Conservation (phyloP, 2,113 vertebrate species). For the Labrus mixtus region DNA sequence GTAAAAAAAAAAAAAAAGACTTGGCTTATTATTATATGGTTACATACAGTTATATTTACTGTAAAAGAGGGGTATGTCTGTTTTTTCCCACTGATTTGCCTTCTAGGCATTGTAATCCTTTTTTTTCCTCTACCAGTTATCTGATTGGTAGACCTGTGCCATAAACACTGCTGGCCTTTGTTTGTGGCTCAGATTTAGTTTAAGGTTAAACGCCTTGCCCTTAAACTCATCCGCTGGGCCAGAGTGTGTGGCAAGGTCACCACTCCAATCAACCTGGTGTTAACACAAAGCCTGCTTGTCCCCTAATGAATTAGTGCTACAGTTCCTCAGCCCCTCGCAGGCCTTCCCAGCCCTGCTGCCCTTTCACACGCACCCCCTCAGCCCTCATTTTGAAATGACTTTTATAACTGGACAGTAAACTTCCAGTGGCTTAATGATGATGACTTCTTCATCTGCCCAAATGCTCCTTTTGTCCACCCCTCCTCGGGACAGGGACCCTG, state of each 20-base stretch:
- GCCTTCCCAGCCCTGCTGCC: constrained; percentile 68
- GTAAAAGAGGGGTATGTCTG: background rate
- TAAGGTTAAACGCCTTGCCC: constrained; percentile 86
- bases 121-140: constrained; percentile 35
- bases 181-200: constrained; percentile 77
- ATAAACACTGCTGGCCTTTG: constrained; percentile 61
- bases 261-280: constrained; percentile 71
- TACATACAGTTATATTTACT: background rate
- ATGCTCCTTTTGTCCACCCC: constrained; percentile 91
- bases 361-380: constrained; percentile 80
- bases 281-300: constrained; percentile 80
- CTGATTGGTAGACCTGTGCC: constrained; percentile 29
- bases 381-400: constrained; percentile 84
- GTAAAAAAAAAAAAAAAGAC: no score
- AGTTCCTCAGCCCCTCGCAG: constrained; percentile 51
- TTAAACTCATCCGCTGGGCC: constrained; percentile 81
- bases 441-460: constrained; percentile 96
- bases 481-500: constrained; percentile 76
- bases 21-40: background rate
- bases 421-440: constrained; percentile 94
- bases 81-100: no score
- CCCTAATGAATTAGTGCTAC: constrained; percentile 78
- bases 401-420: constrained; percentile 91
- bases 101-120: constrained; percentile 32
- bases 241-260: constrained; percentile 85